Percentiles rank a stretch among this genome's conserved stretches.
These are phyloP conservation scores for Ctenochaetus hawaiiensis DNA, from an alignment of 2,797 vertebrate genomes.

Conservation along the genomic window DNA sequence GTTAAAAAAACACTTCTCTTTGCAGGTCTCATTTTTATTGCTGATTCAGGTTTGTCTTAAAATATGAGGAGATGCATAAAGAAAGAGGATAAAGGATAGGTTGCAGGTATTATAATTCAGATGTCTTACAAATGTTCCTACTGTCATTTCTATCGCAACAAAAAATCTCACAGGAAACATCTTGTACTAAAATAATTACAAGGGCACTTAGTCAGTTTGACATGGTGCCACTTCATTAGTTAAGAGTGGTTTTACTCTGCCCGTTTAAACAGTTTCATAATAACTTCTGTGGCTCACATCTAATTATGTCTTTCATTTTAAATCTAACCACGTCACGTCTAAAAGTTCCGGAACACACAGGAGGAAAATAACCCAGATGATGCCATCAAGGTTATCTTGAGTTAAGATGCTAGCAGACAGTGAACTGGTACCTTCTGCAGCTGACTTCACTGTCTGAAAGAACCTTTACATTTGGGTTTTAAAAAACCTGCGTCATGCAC, in stretches of 20 bases:
- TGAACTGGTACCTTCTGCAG: not conserved
- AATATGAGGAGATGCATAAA: not conserved
- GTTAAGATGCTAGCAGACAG: not conserved
- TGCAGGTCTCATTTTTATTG: not conserved
- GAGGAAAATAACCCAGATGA: not conserved
- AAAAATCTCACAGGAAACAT: not conserved
- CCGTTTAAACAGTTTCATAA: not conserved
- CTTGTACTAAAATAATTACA: not conserved
- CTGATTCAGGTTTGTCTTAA: not conserved
- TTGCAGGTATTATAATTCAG: not conserved
- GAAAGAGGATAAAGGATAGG: not conserved
- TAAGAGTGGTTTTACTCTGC: not conserved
- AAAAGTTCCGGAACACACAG: not conserved
- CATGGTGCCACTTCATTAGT: not conserved
- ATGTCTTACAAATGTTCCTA: not conserved
- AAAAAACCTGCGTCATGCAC: not conserved
- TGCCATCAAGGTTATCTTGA: not conserved
- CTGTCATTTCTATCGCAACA: conserved; percentile 1
- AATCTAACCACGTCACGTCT: not conserved
- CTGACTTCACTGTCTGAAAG: not conserved
- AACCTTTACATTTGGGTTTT: not conserved
- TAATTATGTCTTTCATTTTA: not conserved
- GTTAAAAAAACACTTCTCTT: not conserved
- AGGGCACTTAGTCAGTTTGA: too few species aligned
- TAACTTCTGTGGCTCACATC: not conserved